Evolutionary conservation across 2,888 invertebrate species (phyloP), one percentile per base, ranked within the genome.

Genomic region (Hypercompe scribonia): DNA sequence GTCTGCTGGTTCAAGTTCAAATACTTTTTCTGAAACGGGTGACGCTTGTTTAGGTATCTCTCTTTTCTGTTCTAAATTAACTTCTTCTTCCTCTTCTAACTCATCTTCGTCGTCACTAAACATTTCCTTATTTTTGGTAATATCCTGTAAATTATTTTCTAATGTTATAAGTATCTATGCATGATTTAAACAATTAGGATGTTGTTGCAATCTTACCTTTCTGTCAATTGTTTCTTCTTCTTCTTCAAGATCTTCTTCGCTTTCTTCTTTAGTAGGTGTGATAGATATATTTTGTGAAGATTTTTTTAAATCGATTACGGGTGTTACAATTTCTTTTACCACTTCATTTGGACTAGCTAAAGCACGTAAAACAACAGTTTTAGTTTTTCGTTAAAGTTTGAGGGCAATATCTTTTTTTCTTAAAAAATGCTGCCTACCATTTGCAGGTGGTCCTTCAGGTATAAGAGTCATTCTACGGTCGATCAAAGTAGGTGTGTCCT

Each of bases 381-480:
- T 7, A 31, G 54, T n/a, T 54, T 61, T 31, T 28, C 28, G 13
- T 2, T 65, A 75, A 70, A 72, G 74, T 36, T 80, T 64, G 28
- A 78, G 73, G 66, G 61, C 42, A 39, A 75, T 64, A 65, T 76
- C 18, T 61, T 36, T 68, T 13, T 15, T 69, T 74, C 36, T 74
- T 75, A 73, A 75, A 64, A 76, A 81, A 76, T 73, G 58, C 78
- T 72, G 84, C 89, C 84, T 90, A 88, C 90, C 89, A 83, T 86
- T 70, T 70, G 78, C 75, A 21, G 85, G 71, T 64, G 86, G 78
- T 83, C 92, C 92, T 84, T 93, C 91, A 15, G 91, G 82, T 81
- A 94, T 87, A 54, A 95, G 90, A 61, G 95, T 95, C 95, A 95
- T 94, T 77, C 96, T 91, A 73, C 95, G 90, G 81, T 93, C 93